A percentile compares a stretch with the other conserved stretches of the same genome.
These are phyloP conservation scores for Botia kubotai DNA, from an alignment of 2,797 vertebrate species.

Conservation along the genomic window DNA sequence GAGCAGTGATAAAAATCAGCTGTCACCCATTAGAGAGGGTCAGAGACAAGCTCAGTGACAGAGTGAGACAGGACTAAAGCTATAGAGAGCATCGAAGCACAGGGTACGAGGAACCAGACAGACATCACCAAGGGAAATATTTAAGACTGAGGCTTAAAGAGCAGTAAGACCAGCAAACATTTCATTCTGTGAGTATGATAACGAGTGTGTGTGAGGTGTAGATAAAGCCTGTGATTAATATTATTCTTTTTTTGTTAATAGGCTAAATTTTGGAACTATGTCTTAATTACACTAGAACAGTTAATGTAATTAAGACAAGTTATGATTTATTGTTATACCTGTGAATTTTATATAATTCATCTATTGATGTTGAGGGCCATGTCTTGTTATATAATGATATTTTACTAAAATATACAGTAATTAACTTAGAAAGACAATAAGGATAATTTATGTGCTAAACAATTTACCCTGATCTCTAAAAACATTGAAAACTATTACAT, in stretches of 20 bases:
- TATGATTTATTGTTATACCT: not conserved
- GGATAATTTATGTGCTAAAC: not conserved
- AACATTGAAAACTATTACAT: not conserved
- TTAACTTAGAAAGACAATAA: not conserved
- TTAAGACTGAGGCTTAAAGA: not conserved
- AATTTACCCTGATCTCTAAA: slow-evolving; percentile 6
- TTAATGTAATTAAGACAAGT: not conserved
- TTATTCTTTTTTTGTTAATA: not conserved
- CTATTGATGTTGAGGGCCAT: not conserved
- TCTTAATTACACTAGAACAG: too few relatives aligned
- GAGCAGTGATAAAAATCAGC: slow-evolving; percentile 87
- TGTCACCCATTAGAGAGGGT: slow-evolving; percentile 73
- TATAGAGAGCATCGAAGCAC: slow-evolving; percentile 20
- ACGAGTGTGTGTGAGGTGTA: not conserved
- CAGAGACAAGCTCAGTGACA: slow-evolving; percentile 64
- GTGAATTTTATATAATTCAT: not conserved
- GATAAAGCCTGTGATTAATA: not conserved
- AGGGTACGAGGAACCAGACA: not conserved
- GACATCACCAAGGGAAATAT: slow-evolving; percentile 21
- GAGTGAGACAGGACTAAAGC: slow-evolving; percentile 49
- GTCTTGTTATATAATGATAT: slow-evolving; percentile 2
- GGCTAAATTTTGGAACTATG: too few relatives aligned
- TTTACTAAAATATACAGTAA: not conserved
- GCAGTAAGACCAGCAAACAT: not conserved
- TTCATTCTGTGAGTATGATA: slow-evolving; percentile 36